Evolutionary conservation across 2,888 invertebrate genomes (phyloP), one percentile per base, ranked within the genome.

Genomic region (Electrophaes corylata): DNA sequence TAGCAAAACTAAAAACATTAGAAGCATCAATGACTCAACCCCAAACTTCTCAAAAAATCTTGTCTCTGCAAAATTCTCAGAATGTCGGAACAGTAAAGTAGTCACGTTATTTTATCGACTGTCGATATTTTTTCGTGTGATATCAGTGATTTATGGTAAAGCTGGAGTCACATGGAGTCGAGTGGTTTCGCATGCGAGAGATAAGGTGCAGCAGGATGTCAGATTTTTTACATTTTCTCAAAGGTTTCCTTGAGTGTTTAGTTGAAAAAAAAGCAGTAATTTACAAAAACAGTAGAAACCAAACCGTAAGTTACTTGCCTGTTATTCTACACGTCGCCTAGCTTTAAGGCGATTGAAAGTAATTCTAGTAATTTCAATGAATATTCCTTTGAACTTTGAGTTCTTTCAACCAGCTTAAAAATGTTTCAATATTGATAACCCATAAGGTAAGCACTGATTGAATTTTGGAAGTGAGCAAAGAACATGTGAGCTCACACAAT

Each of bases 131-230:
- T 29, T n/a, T 40, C 19, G 20, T 11, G 41, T 29, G 51, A 44
- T 52, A 48, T 44, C 52, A 37, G 51, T 58, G 56, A 52, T 57
- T 53, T 46, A 56, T 19, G 37, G 23, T 10, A 11, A 31, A 16
- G 11, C 12, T 14, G 31, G 31, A 41, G 40, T 40, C 49, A 41
- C 23, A n/a, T 44, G 52, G 29, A 35, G 46, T 59, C 40, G 46
- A 59, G 59, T 50, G 59, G 59, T 54, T 59, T 51, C 47, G 54
- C 59, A 54, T 59, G 59, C 40, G 18, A 16, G 33, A 43, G 51
- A 51, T 46, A 47, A 53, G 37, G 23, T 10, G 12, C 14, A 12
- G 29, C 55, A 57, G 56, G 56, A 46, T 57, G 45, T 46, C 3
- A 1, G 5, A 8, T 31, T 45, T 37, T 37, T 37, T 35, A 14